Evolutionary conservation across 2,797 vertebrate species (phyloP), one percentile per base, ranked within the genome.

Genomic region (Eupleurogrammus muticus): DNA sequence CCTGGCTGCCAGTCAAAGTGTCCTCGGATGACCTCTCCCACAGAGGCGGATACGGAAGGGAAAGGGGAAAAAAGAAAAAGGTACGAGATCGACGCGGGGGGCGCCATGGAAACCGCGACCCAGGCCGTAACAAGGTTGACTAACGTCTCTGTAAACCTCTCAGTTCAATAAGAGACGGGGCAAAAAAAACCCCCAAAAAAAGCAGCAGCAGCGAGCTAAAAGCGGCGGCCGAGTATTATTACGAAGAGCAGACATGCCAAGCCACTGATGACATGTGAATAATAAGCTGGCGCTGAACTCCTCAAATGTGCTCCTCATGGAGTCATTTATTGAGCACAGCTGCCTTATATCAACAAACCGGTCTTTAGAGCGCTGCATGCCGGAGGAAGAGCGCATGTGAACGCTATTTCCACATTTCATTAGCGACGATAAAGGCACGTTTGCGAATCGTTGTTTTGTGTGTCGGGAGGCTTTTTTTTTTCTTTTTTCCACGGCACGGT

Each of bases 221-320:
- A 82, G 69, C 67, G 34, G 82, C 20, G n/a, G 46, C 23, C 28
- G 73, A 48, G 75, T 75, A 80, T 83, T 79, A 84, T 81, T 84
- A 73, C 51, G 54, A 67, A 61, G 75, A 59, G 63, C 83, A 71
- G 79, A 83, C 77, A 86, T 86, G 87, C 88, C 89, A 86, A 89
- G 82, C 78, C 91, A 84, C 84, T 85, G 87, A 90, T 91, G 92
- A 90, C 87, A 91, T 90, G 81, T 83, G 83, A 90, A 89, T 89
- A 90, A 92, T 85, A 85, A 81, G 81, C 84, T 80, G 68, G 82
- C 72, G 62, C 65, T 69, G 70, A 71, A 73, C 58, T 73, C 67
- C 68, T 86, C 64, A 80, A 85, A 85, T 82, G 70, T 19, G 70
- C 77, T 64, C 83, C 88, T 89, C 89, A 89, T 87, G 87, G 77